phyloP scores from a whole-genome alignment of 2,888 invertebrate species.

The Mythimna lalbum region DNA sequence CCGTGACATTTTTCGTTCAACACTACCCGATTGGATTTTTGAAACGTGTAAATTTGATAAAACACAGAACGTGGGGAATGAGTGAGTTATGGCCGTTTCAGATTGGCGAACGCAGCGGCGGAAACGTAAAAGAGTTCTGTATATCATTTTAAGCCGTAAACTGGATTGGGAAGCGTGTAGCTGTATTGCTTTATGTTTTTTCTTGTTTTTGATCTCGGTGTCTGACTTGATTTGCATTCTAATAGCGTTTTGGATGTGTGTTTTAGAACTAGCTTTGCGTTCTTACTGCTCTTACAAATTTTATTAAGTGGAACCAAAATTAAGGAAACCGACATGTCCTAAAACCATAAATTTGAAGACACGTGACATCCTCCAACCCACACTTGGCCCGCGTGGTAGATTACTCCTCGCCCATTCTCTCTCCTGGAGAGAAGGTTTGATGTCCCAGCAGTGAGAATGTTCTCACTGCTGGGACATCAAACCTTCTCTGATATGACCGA shows the following conservation, averaged over 20 bases:
- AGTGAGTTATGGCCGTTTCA: constrained; percentile 70
- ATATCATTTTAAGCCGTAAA: constrained; percentile 61
- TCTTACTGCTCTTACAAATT: background rate
- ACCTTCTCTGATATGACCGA: too few relatives aligned
- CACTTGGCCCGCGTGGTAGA: too few relatives aligned
- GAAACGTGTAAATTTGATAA: constrained; percentile 89
- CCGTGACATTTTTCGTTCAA: constrained; percentile 88
- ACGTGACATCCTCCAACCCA: too few relatives aligned
- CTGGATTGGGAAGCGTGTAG: constrained; percentile 46
- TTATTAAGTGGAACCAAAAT: background rate
- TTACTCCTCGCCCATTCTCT: too few relatives aligned
- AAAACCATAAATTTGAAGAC: too few relatives aligned
- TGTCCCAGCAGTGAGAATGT: too few relatives aligned
- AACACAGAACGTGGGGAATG: constrained; percentile 75
- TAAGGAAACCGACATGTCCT: too few relatives aligned
- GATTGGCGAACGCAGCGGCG: constrained; percentile 57
- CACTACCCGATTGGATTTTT: constrained; percentile 86
- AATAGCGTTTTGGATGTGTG: background rate
- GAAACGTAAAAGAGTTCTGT: constrained; percentile 58
- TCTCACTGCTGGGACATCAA: too few relatives aligned
- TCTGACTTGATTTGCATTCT: constrained; percentile 36
- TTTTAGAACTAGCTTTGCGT: background rate
- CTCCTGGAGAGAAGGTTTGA: too few relatives aligned
- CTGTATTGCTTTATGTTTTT: constrained; percentile 33
- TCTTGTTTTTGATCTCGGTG: constrained; percentile 21